These are phyloP conservation scores for Philypnodon macrostomus DNA, from an alignment of 2,797 vertebrate genomes.

Conservation along the genomic window DNA sequence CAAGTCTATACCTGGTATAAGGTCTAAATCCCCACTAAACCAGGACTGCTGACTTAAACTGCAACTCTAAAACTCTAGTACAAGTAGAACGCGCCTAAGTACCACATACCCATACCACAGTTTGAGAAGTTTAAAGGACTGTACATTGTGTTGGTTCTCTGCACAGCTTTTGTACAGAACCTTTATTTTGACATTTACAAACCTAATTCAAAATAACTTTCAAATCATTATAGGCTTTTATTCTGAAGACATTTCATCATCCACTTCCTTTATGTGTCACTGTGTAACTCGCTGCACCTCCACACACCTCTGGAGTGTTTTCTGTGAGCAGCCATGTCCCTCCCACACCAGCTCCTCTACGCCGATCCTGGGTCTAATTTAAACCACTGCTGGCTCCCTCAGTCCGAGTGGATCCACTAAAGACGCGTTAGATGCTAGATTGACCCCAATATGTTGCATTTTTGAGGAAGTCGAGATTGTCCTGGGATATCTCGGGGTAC, in stretches of 20 bases:
- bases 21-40: too few relatives aligned
- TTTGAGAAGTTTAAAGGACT: too few relatives aligned
- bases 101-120: too few relatives aligned
- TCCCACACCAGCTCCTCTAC: slow-evolving; percentile 53
- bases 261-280: slow-evolving; percentile 21
- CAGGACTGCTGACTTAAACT: too few relatives aligned
- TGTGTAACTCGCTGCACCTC: slow-evolving; percentile 35
- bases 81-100: too few relatives aligned
- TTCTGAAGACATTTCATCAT: slow-evolving; percentile 44
- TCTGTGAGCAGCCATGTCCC: slow-evolving; percentile 63
- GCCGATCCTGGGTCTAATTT: slow-evolving; percentile 59
- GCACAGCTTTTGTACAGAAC: too few relatives aligned
- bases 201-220: too few relatives aligned
- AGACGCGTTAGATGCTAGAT: slow-evolving; percentile 23
- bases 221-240: slow-evolving; percentile 42
- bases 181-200: too few relatives aligned
- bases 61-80: too few relatives aligned
- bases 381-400: slow-evolving; percentile 47
- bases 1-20: too few relatives aligned
- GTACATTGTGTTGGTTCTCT: too few relatives aligned
- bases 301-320: slow-evolving; percentile 52
- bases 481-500: slow-evolving; percentile 41
- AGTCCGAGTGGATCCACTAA: slow-evolving; percentile 28
- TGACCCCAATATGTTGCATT: slow-evolving; percentile 58
- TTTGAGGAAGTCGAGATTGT: slow-evolving; percentile 41